A percentile compares a stretch with the other conserved stretches of the same genome.
Conservation (phyloP, 2,888 invertebrate species). For the Mongoloraphidia duomilia region DNA sequence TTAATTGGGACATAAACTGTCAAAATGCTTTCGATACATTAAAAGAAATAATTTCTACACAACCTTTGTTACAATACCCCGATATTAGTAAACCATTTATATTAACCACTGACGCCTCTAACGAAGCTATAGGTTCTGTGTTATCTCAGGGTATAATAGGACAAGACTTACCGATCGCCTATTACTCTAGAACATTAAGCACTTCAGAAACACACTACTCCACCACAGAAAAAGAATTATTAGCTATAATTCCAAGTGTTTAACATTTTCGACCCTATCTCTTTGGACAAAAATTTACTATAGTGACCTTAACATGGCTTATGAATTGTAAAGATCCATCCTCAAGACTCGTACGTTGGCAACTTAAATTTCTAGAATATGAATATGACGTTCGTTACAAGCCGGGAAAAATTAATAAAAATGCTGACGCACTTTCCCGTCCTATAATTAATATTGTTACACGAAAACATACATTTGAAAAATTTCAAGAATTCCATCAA, state of each 20-base stretch:
- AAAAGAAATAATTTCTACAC: conserved; percentile 10
- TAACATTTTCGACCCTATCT: conserved; percentile 20
- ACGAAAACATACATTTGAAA: too few relatives aligned
- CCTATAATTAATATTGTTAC: not conserved
- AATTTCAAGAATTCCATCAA: not conserved
- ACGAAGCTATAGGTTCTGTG: conserved; percentile 8
- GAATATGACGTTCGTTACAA: conserved; percentile 5
- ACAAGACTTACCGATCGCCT: conserved; percentile 17
- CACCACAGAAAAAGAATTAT: conserved; percentile 18
- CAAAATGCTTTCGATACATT: conserved; percentile 28
- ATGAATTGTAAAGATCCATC: conserved; percentile 6
- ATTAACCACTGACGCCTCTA: conserved; percentile 16
- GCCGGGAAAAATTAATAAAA: conserved; percentile 3
- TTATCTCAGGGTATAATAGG: conserved; percentile 13
- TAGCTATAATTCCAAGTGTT: conserved; percentile 17
- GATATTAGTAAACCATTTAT: conserved; percentile 16
- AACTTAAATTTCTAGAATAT: conserved; percentile 6
- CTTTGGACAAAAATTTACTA: conserved; percentile 17
- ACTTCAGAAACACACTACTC: conserved; percentile 17
- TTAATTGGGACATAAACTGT: conserved; percentile 7
- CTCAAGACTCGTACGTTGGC: conserved; percentile 7
- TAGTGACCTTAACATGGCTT: not conserved
- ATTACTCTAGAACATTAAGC: conserved; percentile 17
- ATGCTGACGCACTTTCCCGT: conserved; percentile 3
- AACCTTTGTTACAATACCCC: conserved; percentile 14